These are phyloP conservation scores for Telmatherina bonti DNA, from an alignment of 2,797 vertebrate genomes.

Conservation along the genomic window DNA sequence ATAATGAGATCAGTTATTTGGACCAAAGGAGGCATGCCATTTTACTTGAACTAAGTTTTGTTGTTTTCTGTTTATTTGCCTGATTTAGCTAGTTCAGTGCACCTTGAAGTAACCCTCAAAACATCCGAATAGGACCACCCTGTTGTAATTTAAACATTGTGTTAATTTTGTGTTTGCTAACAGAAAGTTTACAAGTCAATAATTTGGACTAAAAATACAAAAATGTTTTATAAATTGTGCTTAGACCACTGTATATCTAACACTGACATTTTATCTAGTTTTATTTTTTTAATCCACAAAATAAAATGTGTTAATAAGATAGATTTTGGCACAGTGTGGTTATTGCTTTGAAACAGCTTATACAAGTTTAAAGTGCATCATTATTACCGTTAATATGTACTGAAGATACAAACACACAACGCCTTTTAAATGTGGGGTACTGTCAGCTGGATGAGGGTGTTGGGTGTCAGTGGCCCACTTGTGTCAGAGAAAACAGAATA, in stretches of 20 bases:
- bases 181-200: neutral
- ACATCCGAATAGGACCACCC: no score
- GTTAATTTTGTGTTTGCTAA: neutral
- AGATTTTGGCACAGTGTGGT: no score
- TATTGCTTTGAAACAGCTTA: neutral
- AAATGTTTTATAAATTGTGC: no score
- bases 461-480: slow-evolving; percentile 79
- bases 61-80: neutral
- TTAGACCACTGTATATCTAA: no score
- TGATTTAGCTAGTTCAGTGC: neutral
- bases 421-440: slow-evolving; percentile 44
- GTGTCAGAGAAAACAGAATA: slow-evolving; percentile 73
- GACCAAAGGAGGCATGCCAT: neutral
- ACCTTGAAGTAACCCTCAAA: neutral
- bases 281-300: neutral
- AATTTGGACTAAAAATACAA: neutral
- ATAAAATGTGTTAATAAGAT: neutral
- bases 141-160: neutral
- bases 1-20: neutral
- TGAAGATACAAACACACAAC: slow-evolving; percentile 22
- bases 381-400: slow-evolving; percentile 9
- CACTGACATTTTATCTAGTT: neutral
- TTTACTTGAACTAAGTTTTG: neutral
- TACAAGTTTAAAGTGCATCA: no score
- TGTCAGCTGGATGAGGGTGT: slow-evolving; percentile 61